A percentile compares a stretch with the other conserved stretches of the same genome.
phyloP scores from a whole-genome alignment of 1,140 invertebrate genomes.

The Thereuonema tuberculata region DNA sequence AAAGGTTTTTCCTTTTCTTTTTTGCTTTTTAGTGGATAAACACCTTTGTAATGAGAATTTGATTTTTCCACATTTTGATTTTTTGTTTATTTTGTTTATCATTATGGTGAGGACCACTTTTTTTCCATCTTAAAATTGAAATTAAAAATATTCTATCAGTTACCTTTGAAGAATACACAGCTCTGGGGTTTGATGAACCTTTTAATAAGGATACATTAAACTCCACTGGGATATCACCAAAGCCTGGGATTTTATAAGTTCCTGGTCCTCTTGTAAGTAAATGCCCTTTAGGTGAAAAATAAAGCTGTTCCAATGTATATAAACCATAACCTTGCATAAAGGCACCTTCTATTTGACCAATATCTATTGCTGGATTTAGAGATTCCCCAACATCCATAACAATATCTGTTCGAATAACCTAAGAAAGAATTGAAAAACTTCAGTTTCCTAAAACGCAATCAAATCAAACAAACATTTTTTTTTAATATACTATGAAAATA shows the following conservation, averaged over 20 bases:
- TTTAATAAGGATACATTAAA: conserved; percentile 90
- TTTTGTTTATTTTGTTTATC: no score
- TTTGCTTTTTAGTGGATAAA: no score
- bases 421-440: background rate
- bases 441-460: background rate
- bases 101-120: no score
- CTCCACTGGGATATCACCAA: conserved; percentile 69
- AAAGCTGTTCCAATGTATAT: conserved; percentile 77
- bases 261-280: conserved; percentile 75
- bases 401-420: conserved; percentile 75
- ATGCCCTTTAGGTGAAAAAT: conserved; percentile 66
- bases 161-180: conserved; percentile 90
- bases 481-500: no score
- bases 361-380: conserved; percentile 89
- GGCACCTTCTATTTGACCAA: conserved; percentile 88
- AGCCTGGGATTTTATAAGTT: conserved; percentile 86
- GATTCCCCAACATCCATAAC: conserved; percentile 90
- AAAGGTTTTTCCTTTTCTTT: no score
- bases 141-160: background rate
- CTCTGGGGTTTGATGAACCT: conserved; percentile 68
- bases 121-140: no score
- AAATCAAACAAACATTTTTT: background rate
- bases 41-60: no score
- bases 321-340: conserved; percentile 88
- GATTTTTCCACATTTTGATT: no score